Base-by-base conservation (phyloP, 1,140 invertebrate genomes). In the Arion vulgaris region DNA sequence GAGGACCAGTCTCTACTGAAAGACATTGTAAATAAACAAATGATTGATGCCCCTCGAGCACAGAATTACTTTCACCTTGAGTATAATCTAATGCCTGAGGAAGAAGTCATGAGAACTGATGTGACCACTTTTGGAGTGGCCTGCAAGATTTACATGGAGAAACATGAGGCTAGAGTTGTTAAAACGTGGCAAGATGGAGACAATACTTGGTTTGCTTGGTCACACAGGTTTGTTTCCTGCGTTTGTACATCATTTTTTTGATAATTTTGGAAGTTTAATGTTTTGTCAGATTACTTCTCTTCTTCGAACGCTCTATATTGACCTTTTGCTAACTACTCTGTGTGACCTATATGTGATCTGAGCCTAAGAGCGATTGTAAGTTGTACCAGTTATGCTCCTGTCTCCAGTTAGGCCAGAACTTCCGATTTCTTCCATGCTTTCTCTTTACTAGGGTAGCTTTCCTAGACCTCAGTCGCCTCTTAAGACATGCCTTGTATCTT, bases 11-110 rank as follows among this genome's bases (percentile, higher is more conserved):
- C 87, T 28, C 87, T 89, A 73, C 72, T 89, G 0, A 87, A 87
- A 76, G 88, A 89, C 36, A 71, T 87, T n/a, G 77, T 87, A n/a
- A 89, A 87, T 81, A 90, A 90, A 77, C 84, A 88, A 19, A 83
- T 89, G 26, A 85, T 91, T 77, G 90, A 91, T 75, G 88, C 88
- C 1, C 91, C 91, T 0, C 83, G 86, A 32, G 87, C 91, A 13
- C 90, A 91, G 85, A 89, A 88, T 69, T 92, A 90, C 85, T 92
- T 91, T 80, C 91, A 91, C 78, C 71, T 90, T 38, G 91, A 92
- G 83, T 92, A 92, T 83, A 87, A 86, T 69, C 87, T 92, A 36
- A 80, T 91, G 32, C 91, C 92, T 19, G 88, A 86, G 13, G 86
- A 88, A 39, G 87, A 87, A 28, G 87, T 90, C 17, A 81, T 88